Percentiles rank a stretch among this genome's conserved stretches.
These are phyloP conservation scores for Ennomos fuscantarius DNA, from an alignment of 2,888 invertebrate species.

Conservation along the genomic window DNA sequence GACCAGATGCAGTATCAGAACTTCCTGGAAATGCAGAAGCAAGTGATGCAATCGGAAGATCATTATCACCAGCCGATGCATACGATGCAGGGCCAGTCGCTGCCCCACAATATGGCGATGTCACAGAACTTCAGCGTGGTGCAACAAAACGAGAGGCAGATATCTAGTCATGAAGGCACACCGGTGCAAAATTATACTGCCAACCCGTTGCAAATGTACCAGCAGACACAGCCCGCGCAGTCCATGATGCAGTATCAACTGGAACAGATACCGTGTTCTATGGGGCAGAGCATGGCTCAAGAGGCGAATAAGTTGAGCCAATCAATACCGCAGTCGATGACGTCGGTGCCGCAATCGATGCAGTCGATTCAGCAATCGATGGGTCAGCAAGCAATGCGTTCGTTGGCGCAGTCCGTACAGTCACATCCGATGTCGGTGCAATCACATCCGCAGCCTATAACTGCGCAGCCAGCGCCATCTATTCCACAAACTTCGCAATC, in stretches of 20 bases:
- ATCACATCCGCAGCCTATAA: constrained; percentile 20
- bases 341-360: constrained; percentile 48
- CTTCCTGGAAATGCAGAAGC: constrained; percentile 60
- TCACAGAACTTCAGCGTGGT: constrained; percentile 68
- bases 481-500: constrained; percentile 41
- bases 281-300: constrained; percentile 46
- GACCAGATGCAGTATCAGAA: constrained; percentile 70
- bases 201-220: constrained; percentile 80
- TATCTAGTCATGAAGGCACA: constrained; percentile 83
- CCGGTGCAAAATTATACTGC: constrained; percentile 78
- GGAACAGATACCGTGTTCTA: constrained; percentile 45
- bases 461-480: constrained; percentile 35
- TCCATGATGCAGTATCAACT: constrained; percentile 58
- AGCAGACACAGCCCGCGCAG: constrained; percentile 61
- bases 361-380: constrained; percentile 50
- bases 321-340: constrained; percentile 48
- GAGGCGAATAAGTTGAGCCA: constrained; percentile 43
- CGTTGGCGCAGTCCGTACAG: constrained; percentile 30
- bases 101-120: constrained; percentile 72
- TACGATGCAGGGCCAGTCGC: constrained; percentile 74
- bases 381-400: constrained; percentile 24
- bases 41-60: constrained; percentile 60
- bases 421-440: constrained; percentile 27
- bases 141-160: constrained; percentile 78
- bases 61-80: constrained; percentile 67